A percentile compares a stretch with the other conserved stretches of the same genome.
phyloP scores from a whole-genome alignment of 2,888 invertebrate genomes.

The Cosmia trapezina region DNA sequence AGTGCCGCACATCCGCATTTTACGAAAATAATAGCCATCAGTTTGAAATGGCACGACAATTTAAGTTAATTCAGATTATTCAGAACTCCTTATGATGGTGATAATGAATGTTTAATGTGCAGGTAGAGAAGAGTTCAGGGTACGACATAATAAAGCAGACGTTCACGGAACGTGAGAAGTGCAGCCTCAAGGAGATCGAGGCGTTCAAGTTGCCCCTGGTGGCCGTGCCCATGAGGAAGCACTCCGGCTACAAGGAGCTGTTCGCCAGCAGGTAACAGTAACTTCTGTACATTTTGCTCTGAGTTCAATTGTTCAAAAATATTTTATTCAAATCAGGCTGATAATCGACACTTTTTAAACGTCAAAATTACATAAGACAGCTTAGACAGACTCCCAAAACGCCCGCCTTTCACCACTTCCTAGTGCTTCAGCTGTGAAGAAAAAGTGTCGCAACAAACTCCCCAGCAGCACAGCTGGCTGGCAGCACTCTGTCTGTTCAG shows the following conservation, averaged over 20 bases:
- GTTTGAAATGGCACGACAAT: neutral
- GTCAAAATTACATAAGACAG: no score
- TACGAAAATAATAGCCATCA: neutral
- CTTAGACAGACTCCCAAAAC: no score
- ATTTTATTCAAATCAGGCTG: no score
- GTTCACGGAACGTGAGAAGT: constrained; percentile 91
- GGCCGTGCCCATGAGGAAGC: constrained; percentile 88
- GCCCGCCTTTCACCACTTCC: no score
- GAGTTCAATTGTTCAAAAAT: no score
- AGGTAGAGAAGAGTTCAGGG: constrained; percentile 90
- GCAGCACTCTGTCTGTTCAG: no score
- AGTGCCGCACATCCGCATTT: neutral
- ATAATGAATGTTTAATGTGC: neutral
- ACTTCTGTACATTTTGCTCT: no score
- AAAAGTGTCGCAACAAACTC: no score
- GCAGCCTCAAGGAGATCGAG: constrained; percentile 90
- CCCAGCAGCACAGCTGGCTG: no score
- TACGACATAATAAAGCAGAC: constrained; percentile 91
- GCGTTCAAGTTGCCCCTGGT: constrained; percentile 90
- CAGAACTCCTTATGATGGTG: neutral
- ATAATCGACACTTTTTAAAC: no score
- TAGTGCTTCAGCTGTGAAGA: no score
- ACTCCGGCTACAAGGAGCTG: constrained; percentile 91
- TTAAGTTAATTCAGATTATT: neutral
- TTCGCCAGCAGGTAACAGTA: constrained; percentile 80